phyloP scores from a whole-genome alignment of 2,888 invertebrate genomes.

The Agrilus biguttatus region DNA sequence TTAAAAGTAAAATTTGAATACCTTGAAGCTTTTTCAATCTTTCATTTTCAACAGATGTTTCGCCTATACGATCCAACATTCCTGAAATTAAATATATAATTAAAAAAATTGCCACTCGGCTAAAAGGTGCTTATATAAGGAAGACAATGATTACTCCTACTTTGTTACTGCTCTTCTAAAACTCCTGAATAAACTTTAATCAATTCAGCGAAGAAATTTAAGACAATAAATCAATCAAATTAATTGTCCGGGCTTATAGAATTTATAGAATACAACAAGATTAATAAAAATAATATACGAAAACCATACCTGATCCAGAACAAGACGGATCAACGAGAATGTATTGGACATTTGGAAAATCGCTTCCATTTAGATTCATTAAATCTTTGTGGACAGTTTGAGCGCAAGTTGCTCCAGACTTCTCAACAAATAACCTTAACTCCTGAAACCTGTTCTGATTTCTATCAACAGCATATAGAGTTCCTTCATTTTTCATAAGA shows the following conservation, averaged over 20 bases:
- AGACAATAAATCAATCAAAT: too few species aligned
- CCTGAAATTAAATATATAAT: constrained; percentile 26
- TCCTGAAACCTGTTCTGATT: constrained; percentile 48
- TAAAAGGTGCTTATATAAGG: background rate
- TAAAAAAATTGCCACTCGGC: background rate
- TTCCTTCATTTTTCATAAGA: constrained; percentile 61
- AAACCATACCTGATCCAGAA: constrained; percentile 73
- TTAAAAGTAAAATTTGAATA: constrained; percentile 70
- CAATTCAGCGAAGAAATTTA: too few species aligned
- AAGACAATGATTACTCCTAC: too few species aligned
- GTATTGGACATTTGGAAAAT: constrained; percentile 62
- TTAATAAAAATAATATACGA: background rate
- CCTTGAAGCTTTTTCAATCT: constrained; percentile 49
- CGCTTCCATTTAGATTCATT: constrained; percentile 43
- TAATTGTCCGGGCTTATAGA: too few species aligned
- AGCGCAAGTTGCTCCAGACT: constrained; percentile 53
- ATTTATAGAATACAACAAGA: constrained; percentile 1
- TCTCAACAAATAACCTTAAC: constrained; percentile 47
- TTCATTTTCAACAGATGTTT: constrained; percentile 21
- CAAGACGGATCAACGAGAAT: constrained; percentile 96
- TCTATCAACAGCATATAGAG: constrained; percentile 71
- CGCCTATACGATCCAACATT: constrained; percentile 38
- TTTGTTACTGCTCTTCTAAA: too few species aligned
- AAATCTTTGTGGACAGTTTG: constrained; percentile 57
- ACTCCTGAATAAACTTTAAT: too few species aligned